Evolutionary conservation across 2,113 vertebrate genomes (phyloP).

Genomic region (Eublepharis macularius): DNA sequence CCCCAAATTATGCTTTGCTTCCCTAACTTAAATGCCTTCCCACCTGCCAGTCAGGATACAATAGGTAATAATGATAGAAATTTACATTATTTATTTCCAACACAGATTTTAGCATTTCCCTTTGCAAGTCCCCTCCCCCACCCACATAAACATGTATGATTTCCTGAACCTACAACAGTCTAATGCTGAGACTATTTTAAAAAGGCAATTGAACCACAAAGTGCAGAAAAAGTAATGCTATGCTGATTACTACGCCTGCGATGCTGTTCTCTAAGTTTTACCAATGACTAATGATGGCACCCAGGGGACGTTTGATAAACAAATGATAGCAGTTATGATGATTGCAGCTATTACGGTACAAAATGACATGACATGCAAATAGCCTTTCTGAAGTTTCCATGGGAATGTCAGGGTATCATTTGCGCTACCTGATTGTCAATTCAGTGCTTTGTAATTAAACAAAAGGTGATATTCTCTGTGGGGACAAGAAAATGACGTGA

Average conservation of each 20-base stretch:
- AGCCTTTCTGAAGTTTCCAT: conserved; percentile 9
- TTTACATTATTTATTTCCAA: neutral
- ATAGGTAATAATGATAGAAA: neutral
- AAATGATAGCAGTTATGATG: conserved; percentile 33
- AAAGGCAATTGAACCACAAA: neutral
- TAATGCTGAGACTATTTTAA: neutral
- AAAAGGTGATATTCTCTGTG: conserved; percentile 43
- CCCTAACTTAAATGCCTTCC: neutral
- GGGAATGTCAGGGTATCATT: conserved; percentile 37
- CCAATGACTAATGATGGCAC: conserved; percentile 26
- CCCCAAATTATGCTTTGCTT: neutral
- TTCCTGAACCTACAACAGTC: too few relatives aligned
- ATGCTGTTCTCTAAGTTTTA: neutral
- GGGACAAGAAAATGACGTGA: conserved; percentile 35
- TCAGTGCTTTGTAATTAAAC: conserved; percentile 10
- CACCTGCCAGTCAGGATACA: neutral
- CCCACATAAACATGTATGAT: neutral
- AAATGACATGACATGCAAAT: conserved; percentile 34
- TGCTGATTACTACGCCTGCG: neutral
- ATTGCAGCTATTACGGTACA: conserved; percentile 27
- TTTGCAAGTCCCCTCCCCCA: neutral
- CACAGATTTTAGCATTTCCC: neutral
- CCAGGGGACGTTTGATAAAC: conserved; percentile 44
- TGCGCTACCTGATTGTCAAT: conserved; percentile 20
- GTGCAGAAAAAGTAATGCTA: neutral